These are phyloP conservation scores for Colletes latitarsis DNA, from an alignment of 1,140 invertebrate genomes.

Conservation along the genomic window DNA sequence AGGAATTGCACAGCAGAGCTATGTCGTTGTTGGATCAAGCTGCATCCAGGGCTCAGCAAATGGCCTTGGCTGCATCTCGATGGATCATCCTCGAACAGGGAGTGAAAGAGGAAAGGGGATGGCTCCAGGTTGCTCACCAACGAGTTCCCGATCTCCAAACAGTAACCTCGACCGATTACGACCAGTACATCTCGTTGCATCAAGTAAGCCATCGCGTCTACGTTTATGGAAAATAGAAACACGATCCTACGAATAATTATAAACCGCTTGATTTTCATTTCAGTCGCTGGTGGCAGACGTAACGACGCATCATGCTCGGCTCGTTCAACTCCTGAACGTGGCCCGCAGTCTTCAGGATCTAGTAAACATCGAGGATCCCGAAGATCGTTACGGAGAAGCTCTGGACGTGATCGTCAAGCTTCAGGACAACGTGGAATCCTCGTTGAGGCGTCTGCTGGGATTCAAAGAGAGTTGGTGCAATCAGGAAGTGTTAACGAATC, in stretches of 20 bases:
- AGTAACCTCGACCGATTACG: slow-evolving; percentile 90
- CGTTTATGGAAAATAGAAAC: too few relatives aligned
- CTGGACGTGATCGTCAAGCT: slow-evolving; percentile 86
- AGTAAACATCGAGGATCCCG: slow-evolving; percentile 87
- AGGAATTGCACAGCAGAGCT: slow-evolving; percentile 87
- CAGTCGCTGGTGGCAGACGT: slow-evolving; percentile 89
- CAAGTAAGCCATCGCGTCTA: slow-evolving; percentile 77
- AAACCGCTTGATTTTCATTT: slow-evolving; percentile 22
- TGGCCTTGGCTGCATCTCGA: slow-evolving; percentile 90
- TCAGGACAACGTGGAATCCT: slow-evolving; percentile 87
- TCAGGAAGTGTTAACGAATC: slow-evolving; percentile 87
- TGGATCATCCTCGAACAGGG: slow-evolving; percentile 91
- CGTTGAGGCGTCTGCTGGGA: slow-evolving; percentile 85
- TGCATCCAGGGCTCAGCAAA: slow-evolving; percentile 88
- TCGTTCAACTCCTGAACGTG: slow-evolving; percentile 87
- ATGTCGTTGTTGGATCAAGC: slow-evolving; percentile 89
- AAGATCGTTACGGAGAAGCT: slow-evolving; percentile 86
- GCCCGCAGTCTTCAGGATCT: slow-evolving; percentile 88
- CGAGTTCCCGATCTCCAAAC: slow-evolving; percentile 89
- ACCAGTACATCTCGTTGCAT: slow-evolving; percentile 91
- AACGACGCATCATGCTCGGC: slow-evolving; percentile 88
- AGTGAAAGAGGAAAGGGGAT: slow-evolving; percentile 90
- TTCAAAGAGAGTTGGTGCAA: slow-evolving; percentile 89
- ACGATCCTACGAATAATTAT: too few relatives aligned
- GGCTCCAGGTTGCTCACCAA: slow-evolving; percentile 90